Percentiles rank a stretch among this genome's conserved stretches.
Evolutionary conservation across 2,888 invertebrate species (phyloP).

Genomic region (Aporophyla nigra): DNA sequence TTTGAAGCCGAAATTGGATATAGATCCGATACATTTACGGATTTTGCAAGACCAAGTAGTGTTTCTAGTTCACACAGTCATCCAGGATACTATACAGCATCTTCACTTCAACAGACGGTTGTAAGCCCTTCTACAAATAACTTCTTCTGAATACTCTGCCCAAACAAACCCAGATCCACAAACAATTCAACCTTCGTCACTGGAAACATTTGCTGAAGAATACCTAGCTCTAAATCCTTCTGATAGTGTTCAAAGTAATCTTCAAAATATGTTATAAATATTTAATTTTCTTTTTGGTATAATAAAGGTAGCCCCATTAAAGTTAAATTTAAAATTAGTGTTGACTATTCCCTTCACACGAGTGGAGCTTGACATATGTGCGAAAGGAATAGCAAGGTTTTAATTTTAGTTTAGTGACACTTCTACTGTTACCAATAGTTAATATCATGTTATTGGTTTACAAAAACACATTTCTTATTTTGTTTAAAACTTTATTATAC

Average conservation of each 20-base stretch:
- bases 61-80: not conserved
- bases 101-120: conserved; percentile 10
- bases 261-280: conserved; percentile 30
- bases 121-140: conserved; percentile 30
- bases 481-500: conserved; percentile 45
- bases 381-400: conserved; percentile 30
- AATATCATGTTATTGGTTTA: not conserved
- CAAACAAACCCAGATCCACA: conserved; percentile 35
- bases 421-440: not conserved
- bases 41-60: conserved; percentile 13
- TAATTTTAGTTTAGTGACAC: conserved; percentile 39
- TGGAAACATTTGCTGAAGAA: conserved; percentile 40
- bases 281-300: too few relatives aligned
- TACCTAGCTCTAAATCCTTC: conserved; percentile 36
- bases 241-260: conserved; percentile 35
- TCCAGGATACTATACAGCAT: conserved; percentile 35
- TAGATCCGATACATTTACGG: too few relatives aligned
- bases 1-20: too few relatives aligned
- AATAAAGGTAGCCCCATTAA: too few relatives aligned
- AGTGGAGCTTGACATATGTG: conserved; percentile 31
- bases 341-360: too few relatives aligned
- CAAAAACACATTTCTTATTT: conserved; percentile 35
- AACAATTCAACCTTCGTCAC: conserved; percentile 33
- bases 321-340: too few relatives aligned
- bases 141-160: conserved; percentile 44